Conservation (phyloP, 2,888 invertebrate genomes). For the Polymixis flavicincta region DNA sequence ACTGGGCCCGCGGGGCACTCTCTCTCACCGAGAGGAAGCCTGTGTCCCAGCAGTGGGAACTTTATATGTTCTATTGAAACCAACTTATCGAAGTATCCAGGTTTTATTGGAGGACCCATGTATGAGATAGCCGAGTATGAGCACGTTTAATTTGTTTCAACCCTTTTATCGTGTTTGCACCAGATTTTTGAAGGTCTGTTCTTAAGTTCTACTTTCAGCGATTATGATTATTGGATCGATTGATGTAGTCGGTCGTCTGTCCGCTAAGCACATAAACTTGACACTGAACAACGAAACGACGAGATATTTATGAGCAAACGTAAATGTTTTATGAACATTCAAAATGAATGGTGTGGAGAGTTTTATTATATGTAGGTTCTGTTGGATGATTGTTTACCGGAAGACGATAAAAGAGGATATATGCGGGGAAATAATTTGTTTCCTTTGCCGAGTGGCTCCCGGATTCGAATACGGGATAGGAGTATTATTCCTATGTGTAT, state of each 20-base stretch:
- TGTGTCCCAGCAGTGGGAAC: too few relatives aligned
- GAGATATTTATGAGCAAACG: slow-evolving; percentile 42
- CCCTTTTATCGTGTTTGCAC: too few relatives aligned
- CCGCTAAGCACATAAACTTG: slow-evolving; percentile 33
- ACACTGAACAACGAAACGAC: slow-evolving; percentile 26
- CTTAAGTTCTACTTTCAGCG: neutral
- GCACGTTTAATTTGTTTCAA: too few relatives aligned
- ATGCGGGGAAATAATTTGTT: slow-evolving; percentile 42
- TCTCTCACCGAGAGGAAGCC: too few relatives aligned
- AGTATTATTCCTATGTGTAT: slow-evolving; percentile 13
- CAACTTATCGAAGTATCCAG: too few relatives aligned
- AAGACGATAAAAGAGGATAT: slow-evolving; percentile 37
- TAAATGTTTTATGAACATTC: slow-evolving; percentile 58
- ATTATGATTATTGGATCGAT: neutral
- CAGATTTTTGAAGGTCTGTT: too few relatives aligned
- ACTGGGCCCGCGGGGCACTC: too few relatives aligned
- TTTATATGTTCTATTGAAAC: too few relatives aligned
- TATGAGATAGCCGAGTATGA: too few relatives aligned
- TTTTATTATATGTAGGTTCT: slow-evolving; percentile 22
- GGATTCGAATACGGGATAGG: slow-evolving; percentile 10
- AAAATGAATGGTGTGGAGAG: slow-evolving; percentile 38
- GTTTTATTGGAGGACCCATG: too few relatives aligned
- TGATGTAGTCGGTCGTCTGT: neutral
- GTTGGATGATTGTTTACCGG: slow-evolving; percentile 33
- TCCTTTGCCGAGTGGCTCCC: neutral